phyloP scores from a whole-genome alignment of 2,113 vertebrate genomes.

The Pachycephala philippinensis region DNA sequence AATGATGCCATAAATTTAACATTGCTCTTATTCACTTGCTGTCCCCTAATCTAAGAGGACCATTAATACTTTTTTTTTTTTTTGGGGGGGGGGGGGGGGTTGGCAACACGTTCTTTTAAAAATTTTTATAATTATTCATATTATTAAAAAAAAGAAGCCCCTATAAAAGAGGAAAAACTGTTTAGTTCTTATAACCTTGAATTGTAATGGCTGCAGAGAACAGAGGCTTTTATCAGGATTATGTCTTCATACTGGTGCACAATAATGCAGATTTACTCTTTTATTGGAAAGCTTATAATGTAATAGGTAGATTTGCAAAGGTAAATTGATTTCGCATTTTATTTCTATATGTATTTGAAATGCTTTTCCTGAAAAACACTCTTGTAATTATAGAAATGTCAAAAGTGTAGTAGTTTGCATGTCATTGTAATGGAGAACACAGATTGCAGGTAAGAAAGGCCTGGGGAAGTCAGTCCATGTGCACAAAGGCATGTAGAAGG shows the following conservation, averaged over 20 bases:
- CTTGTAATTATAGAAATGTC: background rate
- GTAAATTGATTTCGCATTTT: background rate
- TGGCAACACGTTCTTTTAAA: rapidly evolving
- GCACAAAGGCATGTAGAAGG: background rate
- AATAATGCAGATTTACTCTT: background rate
- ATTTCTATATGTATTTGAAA: background rate
- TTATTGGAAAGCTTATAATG: background rate
- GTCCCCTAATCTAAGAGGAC: background rate
- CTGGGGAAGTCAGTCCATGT: background rate
- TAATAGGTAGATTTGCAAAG: background rate
- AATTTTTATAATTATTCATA: background rate
- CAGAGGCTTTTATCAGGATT: background rate
- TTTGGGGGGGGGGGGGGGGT: too few species aligned
- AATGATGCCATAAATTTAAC: background rate
- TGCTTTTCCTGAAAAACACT: background rate
- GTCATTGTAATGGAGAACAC: background rate
- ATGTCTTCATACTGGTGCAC: background rate
- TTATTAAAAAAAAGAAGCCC: background rate
- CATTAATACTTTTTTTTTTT: background rate
- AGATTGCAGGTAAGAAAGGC: background rate
- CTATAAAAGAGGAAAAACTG: background rate
- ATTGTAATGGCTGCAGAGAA: background rate
- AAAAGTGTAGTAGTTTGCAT: background rate
- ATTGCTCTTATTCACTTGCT: background rate
- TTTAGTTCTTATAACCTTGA: background rate